Percentiles rank a stretch among this genome's conserved stretches.
phyloP scores from a whole-genome alignment of 2,113 vertebrate genomes.

The Xiphophorus maculatus region DNA sequence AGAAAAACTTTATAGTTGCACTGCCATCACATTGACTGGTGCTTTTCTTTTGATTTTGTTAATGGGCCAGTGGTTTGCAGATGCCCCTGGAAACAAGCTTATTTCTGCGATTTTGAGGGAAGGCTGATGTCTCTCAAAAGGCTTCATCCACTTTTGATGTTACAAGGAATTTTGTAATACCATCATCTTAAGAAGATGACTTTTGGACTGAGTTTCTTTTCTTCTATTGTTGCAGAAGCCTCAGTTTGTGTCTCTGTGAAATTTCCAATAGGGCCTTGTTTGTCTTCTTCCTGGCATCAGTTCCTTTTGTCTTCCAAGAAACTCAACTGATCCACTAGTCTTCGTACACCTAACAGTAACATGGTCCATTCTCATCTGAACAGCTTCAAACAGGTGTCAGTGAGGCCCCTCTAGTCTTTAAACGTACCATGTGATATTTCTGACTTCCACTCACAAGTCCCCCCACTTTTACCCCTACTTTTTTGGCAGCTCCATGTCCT shows the following conservation, averaged over 20 bases:
- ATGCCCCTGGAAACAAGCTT: background rate
- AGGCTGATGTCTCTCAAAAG: background rate
- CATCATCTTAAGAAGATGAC: background rate
- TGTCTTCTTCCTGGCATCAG: slow-evolving; percentile 49
- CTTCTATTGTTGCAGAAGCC: slow-evolving; percentile 7
- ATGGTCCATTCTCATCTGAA: slow-evolving; percentile 32
- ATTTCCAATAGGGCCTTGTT: slow-evolving; percentile 77
- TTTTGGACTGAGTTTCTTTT: background rate
- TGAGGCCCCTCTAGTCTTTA: slow-evolving; percentile 24
- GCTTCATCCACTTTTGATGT: background rate
- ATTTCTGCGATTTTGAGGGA: background rate
- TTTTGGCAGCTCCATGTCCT: slow-evolving; percentile 38
- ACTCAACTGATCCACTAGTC: slow-evolving; percentile 27
- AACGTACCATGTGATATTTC: slow-evolving; percentile 20
- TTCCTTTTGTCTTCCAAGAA: slow-evolving; percentile 48
- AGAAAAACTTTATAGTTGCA: background rate
- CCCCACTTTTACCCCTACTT: slow-evolving; percentile 26
- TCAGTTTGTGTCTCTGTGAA: slow-evolving; percentile 67
- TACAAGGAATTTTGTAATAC: background rate
- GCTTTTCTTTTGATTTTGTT: background rate
- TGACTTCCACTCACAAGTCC: slow-evolving; percentile 4
- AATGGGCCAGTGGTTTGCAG: background rate
- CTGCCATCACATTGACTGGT: background rate
- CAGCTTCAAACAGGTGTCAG: slow-evolving; percentile 68
- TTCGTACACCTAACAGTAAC: slow-evolving; percentile 28